Conservation (phyloP, 1,140 invertebrate species). For the Lethocerus indicus region DNA sequence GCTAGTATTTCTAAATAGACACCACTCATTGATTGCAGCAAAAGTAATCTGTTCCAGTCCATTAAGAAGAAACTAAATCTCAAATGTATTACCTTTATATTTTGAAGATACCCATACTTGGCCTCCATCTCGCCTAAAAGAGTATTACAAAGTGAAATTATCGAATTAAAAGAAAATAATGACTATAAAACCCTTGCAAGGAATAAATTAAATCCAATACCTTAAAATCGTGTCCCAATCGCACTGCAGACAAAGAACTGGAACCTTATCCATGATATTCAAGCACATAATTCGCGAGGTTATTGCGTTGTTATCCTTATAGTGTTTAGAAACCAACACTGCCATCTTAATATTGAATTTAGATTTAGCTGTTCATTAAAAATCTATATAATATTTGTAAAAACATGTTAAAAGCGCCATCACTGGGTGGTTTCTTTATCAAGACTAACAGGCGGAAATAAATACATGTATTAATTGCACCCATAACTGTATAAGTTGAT, state of each 20-base stretch:
- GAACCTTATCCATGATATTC: too few relatives aligned
- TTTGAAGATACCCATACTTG: conserved; percentile 18
- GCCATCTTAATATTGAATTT: too few relatives aligned
- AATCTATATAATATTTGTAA: too few relatives aligned
- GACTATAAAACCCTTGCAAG: not conserved
- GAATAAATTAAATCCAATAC: not conserved
- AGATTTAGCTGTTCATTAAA: too few relatives aligned
- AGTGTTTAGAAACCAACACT: too few relatives aligned
- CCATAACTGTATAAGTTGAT: too few relatives aligned
- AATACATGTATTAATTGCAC: too few relatives aligned
- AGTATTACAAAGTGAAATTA: not conserved
- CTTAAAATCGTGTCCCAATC: conserved; percentile 8
- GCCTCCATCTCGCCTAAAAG: conserved; percentile 13
- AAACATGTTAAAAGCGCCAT: too few relatives aligned
- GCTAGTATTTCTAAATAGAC: not conserved
- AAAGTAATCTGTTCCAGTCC: not conserved
- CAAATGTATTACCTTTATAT: conserved; percentile 13
- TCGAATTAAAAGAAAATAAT: not conserved
- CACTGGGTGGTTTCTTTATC: too few relatives aligned
- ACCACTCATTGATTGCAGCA: not conserved
- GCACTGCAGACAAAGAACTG: conserved; percentile 2
- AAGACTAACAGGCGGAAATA: too few relatives aligned
- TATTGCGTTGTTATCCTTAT: too few relatives aligned
- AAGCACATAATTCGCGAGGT: too few relatives aligned
- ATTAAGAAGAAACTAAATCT: not conserved